These are phyloP conservation scores for Drosophila orosa DNA, from an alignment of 1,140 invertebrate species.

Conservation along the genomic window DNA sequence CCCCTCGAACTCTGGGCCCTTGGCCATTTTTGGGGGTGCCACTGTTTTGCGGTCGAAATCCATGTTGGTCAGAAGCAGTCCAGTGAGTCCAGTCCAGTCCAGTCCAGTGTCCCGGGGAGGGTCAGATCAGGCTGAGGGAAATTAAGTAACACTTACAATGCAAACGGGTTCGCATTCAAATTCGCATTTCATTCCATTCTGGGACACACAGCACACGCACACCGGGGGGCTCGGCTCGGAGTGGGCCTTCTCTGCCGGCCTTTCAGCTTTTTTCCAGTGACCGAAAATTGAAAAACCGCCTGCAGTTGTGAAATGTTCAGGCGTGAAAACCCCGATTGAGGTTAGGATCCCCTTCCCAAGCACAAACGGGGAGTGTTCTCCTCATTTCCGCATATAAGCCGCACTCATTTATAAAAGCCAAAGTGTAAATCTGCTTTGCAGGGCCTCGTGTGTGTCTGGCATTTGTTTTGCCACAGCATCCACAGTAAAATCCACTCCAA, in stretches of 20 bases:
- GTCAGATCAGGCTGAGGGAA: slow-evolving; percentile 43
- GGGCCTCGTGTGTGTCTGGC: slow-evolving; percentile 32
- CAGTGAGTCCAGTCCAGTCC: not conserved
- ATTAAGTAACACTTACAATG: slow-evolving; percentile 82
- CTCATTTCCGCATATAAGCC: slow-evolving; percentile 28
- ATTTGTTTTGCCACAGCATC: slow-evolving; percentile 44
- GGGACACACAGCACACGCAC: slow-evolving; percentile 50
- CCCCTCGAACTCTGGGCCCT: not conserved
- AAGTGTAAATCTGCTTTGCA: slow-evolving; percentile 72
- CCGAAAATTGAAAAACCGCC: slow-evolving; percentile 81
- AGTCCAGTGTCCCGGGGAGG: not conserved
- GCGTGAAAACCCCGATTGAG: slow-evolving; percentile 80
- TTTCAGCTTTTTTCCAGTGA: slow-evolving; percentile 64
- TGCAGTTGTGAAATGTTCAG: slow-evolving; percentile 82
- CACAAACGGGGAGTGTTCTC: not conserved
- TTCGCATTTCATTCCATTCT: slow-evolving; percentile 75
- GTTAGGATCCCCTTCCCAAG: slow-evolving; percentile 27
- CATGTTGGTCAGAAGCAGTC: slow-evolving; percentile 37
- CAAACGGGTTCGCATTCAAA: slow-evolving; percentile 53
- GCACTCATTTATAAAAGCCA: slow-evolving; percentile 71
- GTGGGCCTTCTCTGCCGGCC: not conserved
- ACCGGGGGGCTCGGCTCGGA: not conserved
- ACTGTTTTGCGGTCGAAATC: slow-evolving; percentile 68
- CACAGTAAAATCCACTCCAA: slow-evolving; percentile 14
- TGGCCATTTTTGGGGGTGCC: slow-evolving; percentile 41